Evolutionary conservation across 2,113 vertebrate genomes (phyloP).

Genomic region (Prietella phreatophila): DNA sequence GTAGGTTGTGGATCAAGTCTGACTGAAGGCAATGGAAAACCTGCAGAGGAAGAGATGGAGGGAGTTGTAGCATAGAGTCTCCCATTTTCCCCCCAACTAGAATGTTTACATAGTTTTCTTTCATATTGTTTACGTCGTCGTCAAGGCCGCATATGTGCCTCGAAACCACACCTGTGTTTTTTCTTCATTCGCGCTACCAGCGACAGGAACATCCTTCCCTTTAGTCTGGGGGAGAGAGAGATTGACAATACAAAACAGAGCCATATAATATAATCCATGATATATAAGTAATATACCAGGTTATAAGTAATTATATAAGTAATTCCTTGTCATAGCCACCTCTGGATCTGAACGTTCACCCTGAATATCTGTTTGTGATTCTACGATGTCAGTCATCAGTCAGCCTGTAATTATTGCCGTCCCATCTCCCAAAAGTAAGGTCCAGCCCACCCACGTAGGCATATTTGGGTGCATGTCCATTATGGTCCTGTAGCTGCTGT

Average conservation of each 20-base stretch:
- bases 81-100: too few species aligned
- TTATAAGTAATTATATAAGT: too few species aligned
- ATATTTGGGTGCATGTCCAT: slow-evolving; percentile 85
- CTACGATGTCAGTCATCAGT: slow-evolving; percentile 81
- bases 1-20: too few species aligned
- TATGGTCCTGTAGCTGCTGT: slow-evolving; percentile 82
- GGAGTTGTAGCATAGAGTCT: too few species aligned
- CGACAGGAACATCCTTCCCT: slow-evolving; percentile 54
- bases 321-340: slow-evolving; percentile 39
- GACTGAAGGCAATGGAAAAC: too few species aligned
- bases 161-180: slow-evolving; percentile 83
- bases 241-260: neutral
- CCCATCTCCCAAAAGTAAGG: slow-evolving; percentile 90
- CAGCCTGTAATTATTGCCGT: slow-evolving; percentile 79
- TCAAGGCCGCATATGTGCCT: too few species aligned
- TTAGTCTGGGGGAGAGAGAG: slow-evolving; percentile 34
- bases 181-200: slow-evolving; percentile 28
- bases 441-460: slow-evolving; percentile 88
- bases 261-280: neutral
- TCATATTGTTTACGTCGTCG: slow-evolving; percentile 83
- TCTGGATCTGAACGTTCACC: slow-evolving; percentile 20
- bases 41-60: too few species aligned
- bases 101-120: too few species aligned
- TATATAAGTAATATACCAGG: too few species aligned
- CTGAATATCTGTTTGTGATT: slow-evolving; percentile 8